A percentile compares a stretch with the other conserved stretches of the same genome.
phyloP scores from a whole-genome alignment of 2,113 vertebrate genomes.

The Clarias magur region DNA sequence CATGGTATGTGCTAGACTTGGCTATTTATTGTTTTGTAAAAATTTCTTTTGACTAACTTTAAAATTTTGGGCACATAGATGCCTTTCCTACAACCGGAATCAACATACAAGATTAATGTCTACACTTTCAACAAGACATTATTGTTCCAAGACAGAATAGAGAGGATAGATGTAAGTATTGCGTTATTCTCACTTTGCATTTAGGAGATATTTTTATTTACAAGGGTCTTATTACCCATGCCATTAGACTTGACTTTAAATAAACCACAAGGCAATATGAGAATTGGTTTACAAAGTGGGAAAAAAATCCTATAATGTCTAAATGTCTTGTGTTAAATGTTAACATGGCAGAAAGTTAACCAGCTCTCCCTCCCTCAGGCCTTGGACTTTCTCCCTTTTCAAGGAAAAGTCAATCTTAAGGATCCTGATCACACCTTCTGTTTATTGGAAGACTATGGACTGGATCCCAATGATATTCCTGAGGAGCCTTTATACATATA shows the following conservation, averaged over 20 bases:
- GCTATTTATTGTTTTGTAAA: neutral
- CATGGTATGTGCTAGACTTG: conserved; percentile 76
- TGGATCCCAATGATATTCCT: conserved; percentile 86
- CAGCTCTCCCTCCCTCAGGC: conserved; percentile 67
- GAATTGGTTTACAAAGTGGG: neutral
- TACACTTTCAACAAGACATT: conserved; percentile 96
- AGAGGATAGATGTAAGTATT: conserved; percentile 90
- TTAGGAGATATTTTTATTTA: neutral
- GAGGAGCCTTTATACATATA: conserved; percentile 84
- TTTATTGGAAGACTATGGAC: conserved; percentile 92
- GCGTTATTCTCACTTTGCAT: neutral
- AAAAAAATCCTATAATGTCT: neutral
- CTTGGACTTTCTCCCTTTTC: conserved; percentile 90
- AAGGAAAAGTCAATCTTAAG: conserved; percentile 90
- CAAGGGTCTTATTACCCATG: neutral
- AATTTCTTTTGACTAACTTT: neutral
- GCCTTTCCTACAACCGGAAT: conserved; percentile 81
- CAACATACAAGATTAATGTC: conserved; percentile 90
- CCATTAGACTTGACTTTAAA: neutral
- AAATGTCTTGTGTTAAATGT: neutral
- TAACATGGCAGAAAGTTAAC: neutral
- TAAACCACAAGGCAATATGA: neutral
- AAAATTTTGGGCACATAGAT: conserved; percentile 65
- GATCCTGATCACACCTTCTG: conserved; percentile 88
- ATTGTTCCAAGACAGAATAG: conserved; percentile 83